A percentile compares a stretch with the other conserved stretches of the same genome.
phyloP scores from a whole-genome alignment of 2,888 invertebrate species.

The Nymphalis c-album region DNA sequence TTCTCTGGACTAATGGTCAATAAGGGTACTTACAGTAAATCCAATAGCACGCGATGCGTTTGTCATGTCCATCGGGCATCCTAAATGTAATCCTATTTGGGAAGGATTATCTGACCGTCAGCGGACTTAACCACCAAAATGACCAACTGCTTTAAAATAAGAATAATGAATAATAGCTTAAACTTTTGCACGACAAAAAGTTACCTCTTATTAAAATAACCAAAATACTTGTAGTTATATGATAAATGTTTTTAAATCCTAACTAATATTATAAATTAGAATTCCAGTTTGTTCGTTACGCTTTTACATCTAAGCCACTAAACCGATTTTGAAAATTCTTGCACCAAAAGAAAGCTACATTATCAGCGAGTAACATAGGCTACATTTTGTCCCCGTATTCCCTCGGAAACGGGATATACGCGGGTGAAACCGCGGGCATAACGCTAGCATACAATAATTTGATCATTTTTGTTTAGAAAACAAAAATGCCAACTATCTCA shows the following conservation, averaged over 20 bases:
- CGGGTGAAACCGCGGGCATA: too few species aligned
- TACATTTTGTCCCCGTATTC: too few species aligned
- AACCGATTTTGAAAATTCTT: too few species aligned
- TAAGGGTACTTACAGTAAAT: constrained; percentile 52
- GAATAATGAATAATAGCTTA: constrained; percentile 1
- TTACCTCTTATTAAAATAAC: constrained; percentile 6
- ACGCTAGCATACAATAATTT: too few species aligned
- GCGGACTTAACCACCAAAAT: constrained; percentile 44
- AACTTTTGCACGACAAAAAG: not conserved
- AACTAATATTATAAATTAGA: too few species aligned
- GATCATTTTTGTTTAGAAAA: constrained; percentile 54
- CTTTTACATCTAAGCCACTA: too few species aligned
- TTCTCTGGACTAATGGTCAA: constrained; percentile 43
- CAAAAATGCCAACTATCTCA: constrained; percentile 73
- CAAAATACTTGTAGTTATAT: too few species aligned
- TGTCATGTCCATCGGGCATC: constrained; percentile 56
- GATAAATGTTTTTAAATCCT: too few species aligned
- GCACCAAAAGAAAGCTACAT: too few species aligned
- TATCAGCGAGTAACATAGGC: too few species aligned
- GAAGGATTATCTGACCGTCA: constrained; percentile 58
- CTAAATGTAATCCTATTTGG: constrained; percentile 61
- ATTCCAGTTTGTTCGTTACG: too few species aligned
- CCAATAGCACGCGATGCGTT: constrained; percentile 66
- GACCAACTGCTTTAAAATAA: constrained; percentile 44
- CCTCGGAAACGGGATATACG: too few species aligned